These are phyloP conservation scores for Agelaius phoeniceus DNA, from an alignment of 2,113 vertebrate genomes.

Conservation along the genomic window DNA sequence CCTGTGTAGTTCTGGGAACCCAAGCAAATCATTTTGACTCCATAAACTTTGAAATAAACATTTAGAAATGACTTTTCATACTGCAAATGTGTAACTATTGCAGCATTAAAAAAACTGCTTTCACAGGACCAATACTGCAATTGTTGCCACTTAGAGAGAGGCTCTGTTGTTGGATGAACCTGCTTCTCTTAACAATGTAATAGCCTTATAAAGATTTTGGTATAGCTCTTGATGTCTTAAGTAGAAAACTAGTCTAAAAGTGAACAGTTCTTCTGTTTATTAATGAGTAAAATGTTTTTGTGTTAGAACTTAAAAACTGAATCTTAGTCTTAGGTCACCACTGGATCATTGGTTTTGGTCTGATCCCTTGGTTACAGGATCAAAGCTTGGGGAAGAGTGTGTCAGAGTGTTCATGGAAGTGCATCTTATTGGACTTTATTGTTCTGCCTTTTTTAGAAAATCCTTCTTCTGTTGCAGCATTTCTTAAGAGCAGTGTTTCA, in stretches of 20 bases:
- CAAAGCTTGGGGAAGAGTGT: not conserved
- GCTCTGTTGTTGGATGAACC: rapidly evolving
- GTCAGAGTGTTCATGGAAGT: not conserved
- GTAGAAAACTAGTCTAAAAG: not conserved
- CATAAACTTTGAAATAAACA: not conserved
- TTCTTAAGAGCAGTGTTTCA: not conserved
- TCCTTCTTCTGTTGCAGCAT: not conserved
- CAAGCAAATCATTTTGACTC: not conserved
- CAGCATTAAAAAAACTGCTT: not conserved
- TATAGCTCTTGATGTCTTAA: not conserved
- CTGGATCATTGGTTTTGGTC: not conserved
- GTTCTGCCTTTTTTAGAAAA: not conserved
- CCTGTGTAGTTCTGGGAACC: not conserved
- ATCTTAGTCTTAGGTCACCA: not conserved
- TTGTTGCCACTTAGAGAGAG: not conserved
- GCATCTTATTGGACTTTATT: not conserved
- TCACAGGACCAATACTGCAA: no score
- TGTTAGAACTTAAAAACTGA: not conserved
- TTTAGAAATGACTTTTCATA: not conserved
- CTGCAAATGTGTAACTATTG: not conserved
- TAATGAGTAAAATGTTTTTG: not conserved
- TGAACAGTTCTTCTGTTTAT: not conserved
- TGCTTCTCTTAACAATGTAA: not conserved
- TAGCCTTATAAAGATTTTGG: not conserved
- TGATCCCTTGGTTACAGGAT: not conserved